Evolutionary conservation across 2,113 vertebrate species (phyloP).

Genomic region (Ginglymostoma cirratum): DNA sequence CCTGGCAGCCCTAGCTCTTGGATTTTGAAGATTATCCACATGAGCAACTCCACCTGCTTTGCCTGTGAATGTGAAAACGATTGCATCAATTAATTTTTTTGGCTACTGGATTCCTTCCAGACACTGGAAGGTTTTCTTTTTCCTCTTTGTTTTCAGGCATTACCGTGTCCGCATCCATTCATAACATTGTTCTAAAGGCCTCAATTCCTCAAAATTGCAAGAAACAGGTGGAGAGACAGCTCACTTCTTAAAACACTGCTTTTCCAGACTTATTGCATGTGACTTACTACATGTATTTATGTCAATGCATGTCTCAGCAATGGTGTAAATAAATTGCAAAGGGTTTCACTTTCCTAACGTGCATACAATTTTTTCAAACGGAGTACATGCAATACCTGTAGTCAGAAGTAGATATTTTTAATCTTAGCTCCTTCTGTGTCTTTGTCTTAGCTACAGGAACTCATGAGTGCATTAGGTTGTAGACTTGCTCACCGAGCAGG

Average conservation of each 20-base stretch:
- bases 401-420: not conserved
- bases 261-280: not conserved
- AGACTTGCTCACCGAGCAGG: no score
- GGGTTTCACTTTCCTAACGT: not conserved
- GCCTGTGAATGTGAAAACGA: constrained; percentile 29
- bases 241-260: not conserved
- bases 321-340: not conserved
- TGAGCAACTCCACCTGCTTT: constrained; percentile 34
- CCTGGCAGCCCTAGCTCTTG: constrained; percentile 23
- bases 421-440: not conserved
- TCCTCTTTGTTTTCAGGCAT: not conserved
- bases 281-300: not conserved
- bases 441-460: not conserved
- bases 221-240: not conserved
- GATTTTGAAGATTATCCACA: constrained; percentile 32
- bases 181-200: not conserved
- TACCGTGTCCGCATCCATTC: constrained; percentile 13
- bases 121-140: not conserved
- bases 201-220: not conserved
- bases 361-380: not conserved
- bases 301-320: not conserved
- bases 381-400: not conserved
- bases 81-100: constrained; percentile 32
- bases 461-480: not conserved
- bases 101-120: constrained; percentile 23